These are phyloP conservation scores for Vombatus ursinus DNA, from an alignment of 2,113 vertebrate genomes.

Conservation along the genomic window DNA sequence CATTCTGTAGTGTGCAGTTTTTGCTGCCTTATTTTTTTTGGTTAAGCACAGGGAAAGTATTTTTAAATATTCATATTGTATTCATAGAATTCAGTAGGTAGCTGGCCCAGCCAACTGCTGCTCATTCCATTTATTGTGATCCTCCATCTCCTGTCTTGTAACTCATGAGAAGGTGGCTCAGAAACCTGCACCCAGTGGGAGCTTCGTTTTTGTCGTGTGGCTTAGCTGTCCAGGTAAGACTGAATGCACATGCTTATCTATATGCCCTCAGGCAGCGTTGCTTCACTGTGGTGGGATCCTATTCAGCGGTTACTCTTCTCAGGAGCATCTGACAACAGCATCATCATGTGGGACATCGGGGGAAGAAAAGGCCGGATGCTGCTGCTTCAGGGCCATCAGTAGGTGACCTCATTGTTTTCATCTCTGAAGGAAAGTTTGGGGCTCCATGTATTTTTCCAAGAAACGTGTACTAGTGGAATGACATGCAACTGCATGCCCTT, in stretches of 20 bases:
- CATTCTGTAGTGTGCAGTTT: background rate
- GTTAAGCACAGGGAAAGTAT: background rate
- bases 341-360: conserved; percentile 99
- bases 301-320: conserved; percentile 96
- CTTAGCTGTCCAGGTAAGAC: background rate
- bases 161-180: background rate
- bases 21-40: background rate
- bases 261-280: conserved; percentile 87
- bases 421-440: background rate
- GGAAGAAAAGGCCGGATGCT: conserved; percentile 94
- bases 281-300: conserved; percentile 96
- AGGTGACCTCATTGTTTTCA: conserved; percentile 71
- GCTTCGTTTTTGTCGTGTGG: background rate
- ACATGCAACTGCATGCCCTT: background rate
- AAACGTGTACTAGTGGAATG: background rate
- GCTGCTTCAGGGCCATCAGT: conserved; percentile 97
- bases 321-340: conserved; percentile 95
- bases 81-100: conserved; percentile 6
- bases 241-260: background rate
- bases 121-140: background rate
- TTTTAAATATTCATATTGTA: background rate
- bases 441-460: background rate
- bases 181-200: background rate
- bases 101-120: rapidly evolving
- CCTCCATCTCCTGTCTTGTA: background rate